Conservation (phyloP, 2,113 vertebrate genomes). For the Macrotis lagotis region DNA sequence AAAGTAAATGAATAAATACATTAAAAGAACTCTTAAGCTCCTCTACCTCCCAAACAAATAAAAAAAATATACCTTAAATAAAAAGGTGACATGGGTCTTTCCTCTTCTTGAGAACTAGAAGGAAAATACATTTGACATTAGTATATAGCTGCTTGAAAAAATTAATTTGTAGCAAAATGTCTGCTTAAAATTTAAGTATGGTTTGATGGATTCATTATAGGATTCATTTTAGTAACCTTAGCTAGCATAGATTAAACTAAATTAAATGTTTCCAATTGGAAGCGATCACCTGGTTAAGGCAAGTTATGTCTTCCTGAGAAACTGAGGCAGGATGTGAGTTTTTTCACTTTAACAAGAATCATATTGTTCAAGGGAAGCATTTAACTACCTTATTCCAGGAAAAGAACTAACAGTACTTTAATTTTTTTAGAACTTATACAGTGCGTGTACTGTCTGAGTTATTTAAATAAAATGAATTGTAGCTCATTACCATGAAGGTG, state of each 20-base stretch:
- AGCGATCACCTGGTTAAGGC: background rate
- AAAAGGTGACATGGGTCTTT: slow-evolving; percentile 93
- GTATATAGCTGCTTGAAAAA: slow-evolving; percentile 51
- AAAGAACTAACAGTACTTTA: slow-evolving; percentile 2
- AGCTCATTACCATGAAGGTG: slow-evolving; percentile 46
- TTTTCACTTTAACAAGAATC: background rate
- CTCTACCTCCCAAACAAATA: background rate
- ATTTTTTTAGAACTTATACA: slow-evolving; percentile 36
- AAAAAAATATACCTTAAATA: slow-evolving; percentile 91
- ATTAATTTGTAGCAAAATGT: slow-evolving; percentile 53
- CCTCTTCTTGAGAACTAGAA: slow-evolving; percentile 91
- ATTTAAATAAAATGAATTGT: slow-evolving; percentile 55
- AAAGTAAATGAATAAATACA: slow-evolving; percentile 15
- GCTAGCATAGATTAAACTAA: background rate
- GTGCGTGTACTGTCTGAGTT: slow-evolving; percentile 26
- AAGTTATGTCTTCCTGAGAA: slow-evolving; percentile 35
- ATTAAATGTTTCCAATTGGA: slow-evolving; percentile 19
- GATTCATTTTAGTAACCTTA: slow-evolving; percentile 32
- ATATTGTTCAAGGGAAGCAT: slow-evolving; percentile 29
- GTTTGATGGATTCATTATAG: background rate
- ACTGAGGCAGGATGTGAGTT: background rate
- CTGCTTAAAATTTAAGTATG: slow-evolving; percentile 3
- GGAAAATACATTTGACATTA: slow-evolving; percentile 76
- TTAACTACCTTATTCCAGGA: slow-evolving; percentile 3
- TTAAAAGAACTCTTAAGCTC: background rate